phyloP scores from a whole-genome alignment of 2,797 vertebrate genomes.

The Propithecus perrieri region DNA sequence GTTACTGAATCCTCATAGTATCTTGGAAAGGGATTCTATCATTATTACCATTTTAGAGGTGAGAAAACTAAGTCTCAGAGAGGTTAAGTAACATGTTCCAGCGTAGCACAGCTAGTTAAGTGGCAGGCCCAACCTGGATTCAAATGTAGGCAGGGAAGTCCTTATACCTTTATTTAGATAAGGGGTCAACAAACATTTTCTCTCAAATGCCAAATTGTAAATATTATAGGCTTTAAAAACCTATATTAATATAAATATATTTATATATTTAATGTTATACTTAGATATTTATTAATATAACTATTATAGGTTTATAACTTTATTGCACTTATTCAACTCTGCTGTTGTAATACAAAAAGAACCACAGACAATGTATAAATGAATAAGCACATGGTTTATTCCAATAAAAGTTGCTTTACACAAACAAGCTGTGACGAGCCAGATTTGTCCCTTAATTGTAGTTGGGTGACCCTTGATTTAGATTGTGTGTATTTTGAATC shows the following conservation, averaged over 20 bases:
- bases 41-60: constrained; percentile 26
- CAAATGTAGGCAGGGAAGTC: neutral
- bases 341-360: neutral
- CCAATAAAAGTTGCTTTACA: neutral
- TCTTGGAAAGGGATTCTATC: neutral
- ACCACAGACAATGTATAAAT: neutral
- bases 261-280: neutral
- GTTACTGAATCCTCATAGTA: neutral
- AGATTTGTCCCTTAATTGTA: neutral
- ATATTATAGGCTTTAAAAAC: neutral
- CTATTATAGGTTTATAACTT: neutral
- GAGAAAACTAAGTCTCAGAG: neutral
- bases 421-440: neutral
- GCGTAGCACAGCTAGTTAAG: neutral
- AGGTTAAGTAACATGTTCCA: neutral
- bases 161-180: constrained; percentile 4
- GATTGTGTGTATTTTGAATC: neutral
- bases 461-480: neutral
- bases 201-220: neutral
- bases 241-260: neutral
- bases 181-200: neutral
- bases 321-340: neutral
- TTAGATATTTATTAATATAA: neutral
- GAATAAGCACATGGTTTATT: neutral
- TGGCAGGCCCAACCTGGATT: neutral